Evolutionary conservation across 1,140 invertebrate species (phyloP).

Genomic region (Halictus rubicundus): DNA sequence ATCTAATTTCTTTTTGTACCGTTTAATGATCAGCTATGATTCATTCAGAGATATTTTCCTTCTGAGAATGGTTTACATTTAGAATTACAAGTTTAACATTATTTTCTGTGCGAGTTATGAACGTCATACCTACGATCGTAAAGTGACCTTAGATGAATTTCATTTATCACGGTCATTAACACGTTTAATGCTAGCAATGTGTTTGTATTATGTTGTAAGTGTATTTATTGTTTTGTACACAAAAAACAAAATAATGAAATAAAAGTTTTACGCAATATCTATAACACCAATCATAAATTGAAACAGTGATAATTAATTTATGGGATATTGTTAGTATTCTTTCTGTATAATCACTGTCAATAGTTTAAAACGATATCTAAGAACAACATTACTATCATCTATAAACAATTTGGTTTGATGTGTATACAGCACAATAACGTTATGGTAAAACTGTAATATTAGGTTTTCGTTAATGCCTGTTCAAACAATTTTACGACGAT

Average conservation of each 20-base stretch:
- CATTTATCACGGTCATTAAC: conserved; percentile 17
- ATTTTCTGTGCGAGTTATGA: background rate
- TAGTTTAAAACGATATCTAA: conserved; percentile 30
- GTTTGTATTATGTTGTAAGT: conserved; percentile 43
- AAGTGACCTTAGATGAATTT: conserved; percentile 28
- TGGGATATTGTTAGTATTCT: conserved; percentile 40
- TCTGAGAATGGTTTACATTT: conserved; percentile 12
- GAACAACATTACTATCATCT: conserved; percentile 28
- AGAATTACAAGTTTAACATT: conserved; percentile 14
- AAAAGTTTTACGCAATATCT: conserved; percentile 48
- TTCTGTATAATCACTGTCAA: conserved; percentile 41
- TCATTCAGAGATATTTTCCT: conserved; percentile 11
- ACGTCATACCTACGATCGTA: background rate
- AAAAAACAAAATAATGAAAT: conserved; percentile 44
- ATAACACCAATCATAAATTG: conserved; percentile 43
- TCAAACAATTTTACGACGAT: conserved; percentile 6
- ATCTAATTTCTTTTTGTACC: background rate
- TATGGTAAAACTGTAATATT: conserved; percentile 24
- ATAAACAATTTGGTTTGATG: conserved; percentile 18
- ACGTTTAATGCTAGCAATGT: conserved; percentile 23
- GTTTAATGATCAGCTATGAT: conserved; percentile 14
- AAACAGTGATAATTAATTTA: conserved; percentile 45
- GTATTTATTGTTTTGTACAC: conserved; percentile 52
- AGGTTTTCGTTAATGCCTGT: conserved; percentile 15
- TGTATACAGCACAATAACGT: conserved; percentile 15